phyloP scores from a whole-genome alignment of 2,113 vertebrate species.

The Cathartes aura region DNA sequence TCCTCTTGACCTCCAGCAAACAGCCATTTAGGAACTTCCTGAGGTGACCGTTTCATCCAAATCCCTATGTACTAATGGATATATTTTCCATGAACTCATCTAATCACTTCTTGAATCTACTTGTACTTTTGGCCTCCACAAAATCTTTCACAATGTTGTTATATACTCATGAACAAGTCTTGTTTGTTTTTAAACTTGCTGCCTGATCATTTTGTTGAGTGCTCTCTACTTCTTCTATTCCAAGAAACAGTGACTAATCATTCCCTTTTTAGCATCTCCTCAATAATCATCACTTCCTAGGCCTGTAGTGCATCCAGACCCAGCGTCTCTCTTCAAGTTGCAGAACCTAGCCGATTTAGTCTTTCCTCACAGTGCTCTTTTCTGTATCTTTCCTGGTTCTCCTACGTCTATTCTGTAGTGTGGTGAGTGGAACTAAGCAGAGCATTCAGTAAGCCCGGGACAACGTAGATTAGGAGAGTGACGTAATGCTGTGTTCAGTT shows the following conservation, averaged over 20 bases:
- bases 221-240: not conserved
- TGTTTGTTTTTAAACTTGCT: slow-evolving; percentile 1
- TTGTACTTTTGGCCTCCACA: not conserved
- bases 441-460: not conserved
- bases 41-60: not conserved
- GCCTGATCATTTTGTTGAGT: not conserved
- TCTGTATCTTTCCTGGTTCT: not conserved
- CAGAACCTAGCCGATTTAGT: not conserved
- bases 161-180: not conserved
- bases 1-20: not conserved
- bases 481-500: not conserved
- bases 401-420: not conserved
- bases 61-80: not conserved
- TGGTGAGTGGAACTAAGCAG: not conserved
- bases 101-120: not conserved
- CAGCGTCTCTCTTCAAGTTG: not conserved
- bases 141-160: not conserved
- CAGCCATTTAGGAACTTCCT: not conserved
- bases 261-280: not conserved
- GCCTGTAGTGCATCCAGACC: not conserved
- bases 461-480: not conserved
- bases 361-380: not conserved
- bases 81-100: not conserved
- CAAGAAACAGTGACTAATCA: not conserved
- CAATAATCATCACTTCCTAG: not conserved